Evolutionary conservation across 2,888 invertebrate species (phyloP).

Genomic region (Gymnocheta viridis): DNA sequence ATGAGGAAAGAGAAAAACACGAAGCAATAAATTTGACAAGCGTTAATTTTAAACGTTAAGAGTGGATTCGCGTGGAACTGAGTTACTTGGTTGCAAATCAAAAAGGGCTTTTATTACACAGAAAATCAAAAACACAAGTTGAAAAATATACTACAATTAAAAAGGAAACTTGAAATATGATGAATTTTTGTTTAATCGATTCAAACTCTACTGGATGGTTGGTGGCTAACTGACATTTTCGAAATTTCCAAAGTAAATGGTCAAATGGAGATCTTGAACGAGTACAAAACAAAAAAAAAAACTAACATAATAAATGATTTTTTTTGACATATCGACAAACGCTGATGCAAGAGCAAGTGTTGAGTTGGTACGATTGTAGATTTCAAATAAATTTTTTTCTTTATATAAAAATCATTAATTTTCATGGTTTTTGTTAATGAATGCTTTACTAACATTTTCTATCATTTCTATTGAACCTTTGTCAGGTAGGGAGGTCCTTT

Average conservation of each 20-base stretch:
- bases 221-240: slow-evolving; percentile 46
- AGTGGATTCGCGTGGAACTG: neutral
- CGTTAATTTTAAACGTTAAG: slow-evolving; percentile 53
- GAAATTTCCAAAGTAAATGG: neutral
- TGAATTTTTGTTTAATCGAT: slow-evolving; percentile 46
- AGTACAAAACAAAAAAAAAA: neutral
- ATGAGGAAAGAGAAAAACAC: slow-evolving; percentile 29
- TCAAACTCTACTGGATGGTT: neutral
- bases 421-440: slow-evolving; percentile 52
- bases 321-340: slow-evolving; percentile 63
- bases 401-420: slow-evolving; percentile 57
- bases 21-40: slow-evolving; percentile 62
- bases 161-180: slow-evolving; percentile 37
- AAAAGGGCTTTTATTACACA: slow-evolving; percentile 11
- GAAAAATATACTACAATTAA: slow-evolving; percentile 22
- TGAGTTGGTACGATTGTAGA: slow-evolving; percentile 50
- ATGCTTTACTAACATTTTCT: slow-evolving; percentile 15
- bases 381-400: slow-evolving; percentile 4
- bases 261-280: neutral
- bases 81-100: neutral
- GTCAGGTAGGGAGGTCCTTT: slow-evolving; percentile 54
- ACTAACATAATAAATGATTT: slow-evolving; percentile 63
- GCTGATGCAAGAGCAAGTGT: slow-evolving; percentile 62
- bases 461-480: slow-evolving; percentile 5
- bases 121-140: neutral